Evolutionary conservation across 2,113 vertebrate species (phyloP).

Genomic region (Propithecus coquereli): DNA sequence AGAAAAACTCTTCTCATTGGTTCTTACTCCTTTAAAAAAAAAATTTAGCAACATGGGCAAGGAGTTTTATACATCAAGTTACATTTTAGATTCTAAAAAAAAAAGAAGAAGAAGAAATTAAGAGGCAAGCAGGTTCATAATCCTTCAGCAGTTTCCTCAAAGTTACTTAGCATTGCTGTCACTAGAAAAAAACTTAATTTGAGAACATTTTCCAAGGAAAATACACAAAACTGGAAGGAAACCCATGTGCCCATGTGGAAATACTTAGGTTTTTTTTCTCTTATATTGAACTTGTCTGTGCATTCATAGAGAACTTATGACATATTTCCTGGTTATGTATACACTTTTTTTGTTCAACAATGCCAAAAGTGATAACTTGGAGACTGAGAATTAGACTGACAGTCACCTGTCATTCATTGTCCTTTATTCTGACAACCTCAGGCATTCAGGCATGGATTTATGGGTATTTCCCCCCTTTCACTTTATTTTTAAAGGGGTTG

Average conservation of each 20-base stretch:
- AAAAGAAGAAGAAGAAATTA: not conserved
- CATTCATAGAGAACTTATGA: slow-evolving; percentile 56
- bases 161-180: slow-evolving; percentile 28
- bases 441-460: slow-evolving; percentile 85
- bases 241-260: slow-evolving; percentile 16
- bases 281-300: slow-evolving; percentile 24
- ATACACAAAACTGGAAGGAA: slow-evolving; percentile 47
- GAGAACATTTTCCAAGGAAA: slow-evolving; percentile 69
- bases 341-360: slow-evolving; percentile 75
- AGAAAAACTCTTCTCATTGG: slow-evolving; percentile 69
- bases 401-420: slow-evolving; percentile 90
- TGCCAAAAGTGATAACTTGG: slow-evolving; percentile 82
- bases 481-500: slow-evolving; percentile 85
- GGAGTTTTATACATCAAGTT: slow-evolving; percentile 11
- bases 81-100: slow-evolving; percentile 28
- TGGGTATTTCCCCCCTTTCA: slow-evolving; percentile 75
- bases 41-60: slow-evolving; percentile 51
- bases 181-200: slow-evolving; percentile 67
- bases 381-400: slow-evolving; percentile 81
- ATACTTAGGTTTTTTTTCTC: not conserved
- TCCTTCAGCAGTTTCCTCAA: slow-evolving; percentile 35
- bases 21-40: slow-evolving; percentile 7
- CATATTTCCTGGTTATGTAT: slow-evolving; percentile 70
- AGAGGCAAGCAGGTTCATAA: slow-evolving; percentile 24
- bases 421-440: slow-evolving; percentile 85